phyloP scores from a whole-genome alignment of 2,113 vertebrate species.

The Trachemys scripta region DNA sequence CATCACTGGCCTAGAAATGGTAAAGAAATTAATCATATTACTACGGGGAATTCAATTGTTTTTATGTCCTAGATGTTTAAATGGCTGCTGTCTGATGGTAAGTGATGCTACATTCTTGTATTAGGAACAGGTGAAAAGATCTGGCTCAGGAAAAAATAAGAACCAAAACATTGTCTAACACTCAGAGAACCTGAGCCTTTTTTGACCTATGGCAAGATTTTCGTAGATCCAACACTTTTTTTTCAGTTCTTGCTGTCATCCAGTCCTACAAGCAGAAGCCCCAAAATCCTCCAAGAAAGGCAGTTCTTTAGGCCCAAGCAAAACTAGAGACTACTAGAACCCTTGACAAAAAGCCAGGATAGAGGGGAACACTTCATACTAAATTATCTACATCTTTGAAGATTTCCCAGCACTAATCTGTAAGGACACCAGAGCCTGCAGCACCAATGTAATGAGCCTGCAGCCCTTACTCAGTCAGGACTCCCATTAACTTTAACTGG shows the following conservation, averaged over 20 bases:
- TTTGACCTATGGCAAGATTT: not conserved
- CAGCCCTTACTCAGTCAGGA: not conserved
- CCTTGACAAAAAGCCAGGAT: not conserved
- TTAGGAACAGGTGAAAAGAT: not conserved
- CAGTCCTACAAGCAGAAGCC: not conserved
- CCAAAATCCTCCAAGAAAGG: accelerated
- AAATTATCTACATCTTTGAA: not conserved
- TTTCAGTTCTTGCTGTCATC: not conserved
- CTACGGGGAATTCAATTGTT: not conserved
- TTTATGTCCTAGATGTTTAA: not conserved
- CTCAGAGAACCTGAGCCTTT: not conserved
- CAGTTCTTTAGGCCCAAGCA: not conserved
- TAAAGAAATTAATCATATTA: conserved; percentile 37
- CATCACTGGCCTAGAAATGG: conserved; percentile 80
- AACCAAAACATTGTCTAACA: not conserved
- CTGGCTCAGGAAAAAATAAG: not conserved
- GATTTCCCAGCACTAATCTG: not conserved
- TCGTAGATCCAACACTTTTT: not conserved
- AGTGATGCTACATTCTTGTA: not conserved
- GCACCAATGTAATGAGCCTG: not conserved
- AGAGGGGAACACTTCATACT: not conserved
- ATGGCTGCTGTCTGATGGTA: not conserved
- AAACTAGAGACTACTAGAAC: not conserved
- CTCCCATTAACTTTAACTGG: not conserved
- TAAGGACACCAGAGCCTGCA: conserved; percentile 41